A percentile compares a stretch with the other conserved stretches of the same genome.
Evolutionary conservation across 2,113 vertebrate species (phyloP).

Genomic region (Elephantulus edwardii): DNA sequence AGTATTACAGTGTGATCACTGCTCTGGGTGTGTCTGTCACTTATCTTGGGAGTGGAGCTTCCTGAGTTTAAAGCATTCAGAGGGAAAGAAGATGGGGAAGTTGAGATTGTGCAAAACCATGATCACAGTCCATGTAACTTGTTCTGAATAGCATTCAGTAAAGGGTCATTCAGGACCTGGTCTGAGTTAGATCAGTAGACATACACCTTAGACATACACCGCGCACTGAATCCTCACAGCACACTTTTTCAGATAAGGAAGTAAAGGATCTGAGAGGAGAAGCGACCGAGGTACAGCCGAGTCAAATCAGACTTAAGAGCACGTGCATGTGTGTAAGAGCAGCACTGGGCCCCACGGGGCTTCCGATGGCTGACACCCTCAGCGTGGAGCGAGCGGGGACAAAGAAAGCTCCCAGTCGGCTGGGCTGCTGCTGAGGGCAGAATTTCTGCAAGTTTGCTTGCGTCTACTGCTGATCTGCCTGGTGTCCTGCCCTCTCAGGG

Average conservation of each 20-base stretch:
- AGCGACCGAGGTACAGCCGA: background rate
- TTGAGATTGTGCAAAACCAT: background rate
- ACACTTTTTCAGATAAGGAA: background rate
- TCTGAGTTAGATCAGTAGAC: background rate
- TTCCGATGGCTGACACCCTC: too few species aligned
- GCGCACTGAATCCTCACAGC: background rate
- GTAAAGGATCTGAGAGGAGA: background rate
- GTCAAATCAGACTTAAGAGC: background rate
- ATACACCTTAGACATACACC: too few species aligned
- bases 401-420: too few species aligned
- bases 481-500: too few species aligned
- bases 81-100: background rate
- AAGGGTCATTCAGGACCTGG: background rate
- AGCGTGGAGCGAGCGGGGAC: too few species aligned
- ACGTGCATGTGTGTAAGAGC: background rate
- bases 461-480: too few species aligned
- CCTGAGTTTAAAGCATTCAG: background rate
- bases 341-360: background rate
- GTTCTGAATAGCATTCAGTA: background rate
- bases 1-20: accelerated
- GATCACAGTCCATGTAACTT: background rate
- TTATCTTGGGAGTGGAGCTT: background rate
- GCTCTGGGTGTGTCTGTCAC: background rate
- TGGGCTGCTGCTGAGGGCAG: background rate
- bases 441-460: too few species aligned